Evolutionary conservation across 1,140 invertebrate species (phyloP).

Genomic region (Psix sp.): DNA sequence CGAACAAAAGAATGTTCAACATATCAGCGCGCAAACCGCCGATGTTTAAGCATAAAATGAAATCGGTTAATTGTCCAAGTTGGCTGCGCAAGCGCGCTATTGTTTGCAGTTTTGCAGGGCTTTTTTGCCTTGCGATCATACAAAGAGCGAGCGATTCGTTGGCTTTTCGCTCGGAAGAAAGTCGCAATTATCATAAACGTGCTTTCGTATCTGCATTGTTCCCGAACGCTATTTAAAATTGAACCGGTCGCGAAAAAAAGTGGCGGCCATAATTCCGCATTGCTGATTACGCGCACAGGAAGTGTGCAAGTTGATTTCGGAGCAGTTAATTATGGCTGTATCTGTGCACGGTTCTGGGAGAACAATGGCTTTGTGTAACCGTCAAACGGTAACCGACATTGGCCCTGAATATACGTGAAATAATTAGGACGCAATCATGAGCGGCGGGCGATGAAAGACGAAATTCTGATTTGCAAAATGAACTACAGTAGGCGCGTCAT

Average conservation of each 20-base stretch:
- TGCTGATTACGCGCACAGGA: conserved; percentile 56
- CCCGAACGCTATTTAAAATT: conserved; percentile 49
- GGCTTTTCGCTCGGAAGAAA: conserved; percentile 24
- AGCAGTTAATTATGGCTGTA: conserved; percentile 71
- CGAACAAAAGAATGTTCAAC: conserved; percentile 32
- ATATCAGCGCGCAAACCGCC: conserved; percentile 9
- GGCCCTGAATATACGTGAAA: conserved; percentile 69
- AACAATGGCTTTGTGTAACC: conserved; percentile 71
- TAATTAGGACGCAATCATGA: conserved; percentile 68
- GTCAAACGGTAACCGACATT: conserved; percentile 71
- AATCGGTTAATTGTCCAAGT: conserved; percentile 12
- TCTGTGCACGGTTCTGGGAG: conserved; percentile 61
- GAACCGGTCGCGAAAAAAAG: conserved; percentile 34
- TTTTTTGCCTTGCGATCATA: background rate
- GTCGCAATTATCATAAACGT: conserved; percentile 49
- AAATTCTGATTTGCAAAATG: conserved; percentile 26
- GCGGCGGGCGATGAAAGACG: conserved; percentile 39
- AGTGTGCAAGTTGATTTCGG: conserved; percentile 64
- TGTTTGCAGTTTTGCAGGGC: no score
- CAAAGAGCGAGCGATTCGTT: conserved; percentile 31
- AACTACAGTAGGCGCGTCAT: background rate
- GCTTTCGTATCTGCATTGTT: conserved; percentile 38
- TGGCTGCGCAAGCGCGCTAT: background rate
- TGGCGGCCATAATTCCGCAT: conserved; percentile 48
- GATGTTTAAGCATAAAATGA: conserved; percentile 24